Base-by-base conservation (phyloP, 2,797 vertebrate species). In the Malurus splendens region DNA sequence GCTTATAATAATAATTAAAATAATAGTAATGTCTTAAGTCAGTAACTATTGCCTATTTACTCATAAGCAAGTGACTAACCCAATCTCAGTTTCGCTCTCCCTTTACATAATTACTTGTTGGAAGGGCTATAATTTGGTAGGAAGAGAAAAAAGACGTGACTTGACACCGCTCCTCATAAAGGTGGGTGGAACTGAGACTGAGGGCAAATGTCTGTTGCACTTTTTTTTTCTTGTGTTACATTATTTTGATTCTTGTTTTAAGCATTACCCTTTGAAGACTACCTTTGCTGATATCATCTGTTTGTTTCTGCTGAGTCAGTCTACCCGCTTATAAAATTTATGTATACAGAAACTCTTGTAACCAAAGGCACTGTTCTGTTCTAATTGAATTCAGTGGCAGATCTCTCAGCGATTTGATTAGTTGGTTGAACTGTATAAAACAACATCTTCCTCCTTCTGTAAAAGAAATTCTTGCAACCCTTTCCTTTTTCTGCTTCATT, bases 221-320 rank as follows among this genome's bases (percentile, higher is more conserved):
- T 62, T 79, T 92, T 90, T 87, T 89, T 87, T 54, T 33, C 60
- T 75, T 87, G 67, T 91, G 82, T 78, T 96, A 30, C 87, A 71
- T 91, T 95, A 82, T 95, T 96, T 94, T 93, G 92, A 92, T 90
- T 94, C 82, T 76, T 3, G 15, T 95, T 95, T 90, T 90, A 93
- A 92, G 80, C 52, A 70, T 87, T 93, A 94, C 82, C 93, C 93
- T 96, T 96, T 93, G 93, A 94, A 96, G 93, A 93, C 75, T 92
- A 85, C 91, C 90, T 96, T 94, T 95, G 93, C 93, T 96, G 96
- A 96, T 95, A 93, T 82, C 78, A 95, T 90, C 94, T 92, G 84
- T 92, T 94, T 95, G 88, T 86, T 96, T 95, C 89, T 92, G 93
- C 94, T 96, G 95, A 96, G 86, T 95, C 94, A 94, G 91, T 94